Conservation (phyloP, 2,113 vertebrate genomes). For the Talpa occidentalis region DNA sequence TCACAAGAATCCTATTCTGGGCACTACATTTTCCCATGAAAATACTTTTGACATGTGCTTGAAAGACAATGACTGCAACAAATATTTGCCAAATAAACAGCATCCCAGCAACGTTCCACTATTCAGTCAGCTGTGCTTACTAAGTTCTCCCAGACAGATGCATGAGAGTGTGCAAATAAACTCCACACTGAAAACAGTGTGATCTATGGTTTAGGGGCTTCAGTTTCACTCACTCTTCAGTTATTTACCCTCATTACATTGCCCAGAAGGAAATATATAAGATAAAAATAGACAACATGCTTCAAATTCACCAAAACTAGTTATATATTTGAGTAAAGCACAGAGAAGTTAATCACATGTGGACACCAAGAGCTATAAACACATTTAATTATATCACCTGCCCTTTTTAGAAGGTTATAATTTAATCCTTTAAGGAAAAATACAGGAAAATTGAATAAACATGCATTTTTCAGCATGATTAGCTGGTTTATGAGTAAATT, state of each 20-base stretch:
- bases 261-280: background rate
- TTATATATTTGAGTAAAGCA: background rate
- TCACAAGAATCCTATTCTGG: background rate
- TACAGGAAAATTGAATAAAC: background rate
- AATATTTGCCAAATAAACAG: slow-evolving; percentile 3
- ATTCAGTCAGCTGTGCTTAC: background rate
- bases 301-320: background rate
- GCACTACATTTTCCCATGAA: background rate
- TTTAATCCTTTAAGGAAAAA: background rate
- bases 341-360: background rate
- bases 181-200: background rate
- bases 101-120: background rate
- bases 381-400: background rate
- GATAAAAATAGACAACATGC: background rate
- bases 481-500: background rate
- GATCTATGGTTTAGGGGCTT: background rate
- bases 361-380: background rate
- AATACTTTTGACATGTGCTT: slow-evolving; percentile 10
- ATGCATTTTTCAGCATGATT: background rate
- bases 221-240: background rate
- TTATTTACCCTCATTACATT: background rate
- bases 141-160: background rate
- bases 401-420: background rate
- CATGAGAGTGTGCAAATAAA: background rate
- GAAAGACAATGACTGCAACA: background rate